phyloP scores from a whole-genome alignment of 2,113 vertebrate species.

The Peromyscus polionotus region DNA sequence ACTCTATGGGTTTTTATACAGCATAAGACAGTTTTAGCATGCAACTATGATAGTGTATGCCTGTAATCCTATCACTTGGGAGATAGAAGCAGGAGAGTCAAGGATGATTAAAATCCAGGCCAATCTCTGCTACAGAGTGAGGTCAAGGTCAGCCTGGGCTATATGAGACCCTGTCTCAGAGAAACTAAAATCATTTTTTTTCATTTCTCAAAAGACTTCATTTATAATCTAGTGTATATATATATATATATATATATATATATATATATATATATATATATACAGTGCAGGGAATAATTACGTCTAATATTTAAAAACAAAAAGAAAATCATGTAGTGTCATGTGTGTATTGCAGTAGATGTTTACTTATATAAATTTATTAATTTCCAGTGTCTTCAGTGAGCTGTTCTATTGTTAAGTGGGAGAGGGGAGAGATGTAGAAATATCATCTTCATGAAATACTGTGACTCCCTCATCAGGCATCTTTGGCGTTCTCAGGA shows the following conservation, averaged over 20 bases:
- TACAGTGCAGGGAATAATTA: background rate
- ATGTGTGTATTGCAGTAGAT: background rate
- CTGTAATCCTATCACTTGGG: background rate
- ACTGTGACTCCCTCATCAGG: background rate
- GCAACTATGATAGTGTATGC: background rate
- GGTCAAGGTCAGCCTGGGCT: background rate
- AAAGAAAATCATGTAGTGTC: background rate
- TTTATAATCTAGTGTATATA: background rate
- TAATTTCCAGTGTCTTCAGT: background rate
- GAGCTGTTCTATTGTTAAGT: background rate
- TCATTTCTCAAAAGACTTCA: background rate
- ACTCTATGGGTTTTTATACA: slow-evolving; percentile 13
- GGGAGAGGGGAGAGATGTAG: background rate
- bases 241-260: background rate
- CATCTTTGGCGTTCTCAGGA: background rate
- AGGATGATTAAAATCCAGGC: background rate
- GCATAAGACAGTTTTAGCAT: background rate
- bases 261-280: background rate
- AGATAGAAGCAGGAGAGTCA: background rate
- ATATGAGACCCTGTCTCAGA: background rate
- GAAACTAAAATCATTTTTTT: background rate
- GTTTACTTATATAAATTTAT: background rate
- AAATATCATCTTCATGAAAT: background rate
- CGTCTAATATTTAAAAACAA: background rate
- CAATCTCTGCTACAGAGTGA: background rate